These are phyloP conservation scores for Orchestia grillus DNA, from an alignment of 1,140 invertebrate genomes.

Conservation along the genomic window DNA sequence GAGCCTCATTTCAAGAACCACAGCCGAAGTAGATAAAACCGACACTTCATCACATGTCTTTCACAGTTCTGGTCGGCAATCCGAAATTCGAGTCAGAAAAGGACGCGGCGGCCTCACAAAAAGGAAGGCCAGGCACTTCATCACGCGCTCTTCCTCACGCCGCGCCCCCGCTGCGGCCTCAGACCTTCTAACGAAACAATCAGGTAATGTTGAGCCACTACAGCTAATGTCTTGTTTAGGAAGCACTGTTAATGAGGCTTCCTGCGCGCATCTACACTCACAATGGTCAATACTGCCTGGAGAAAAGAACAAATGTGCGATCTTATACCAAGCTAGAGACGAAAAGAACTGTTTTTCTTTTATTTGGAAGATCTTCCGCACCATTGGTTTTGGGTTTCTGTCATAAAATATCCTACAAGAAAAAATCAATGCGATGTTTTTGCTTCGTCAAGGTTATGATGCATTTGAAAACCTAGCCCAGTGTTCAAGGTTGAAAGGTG, in stretches of 20 bases:
- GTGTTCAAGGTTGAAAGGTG: not conserved
- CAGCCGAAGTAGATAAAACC: too few species aligned
- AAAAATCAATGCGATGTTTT: not conserved
- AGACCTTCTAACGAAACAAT: not conserved
- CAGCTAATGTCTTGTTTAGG: slow-evolving; percentile 22
- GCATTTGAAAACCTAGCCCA: not conserved
- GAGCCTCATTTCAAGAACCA: too few species aligned
- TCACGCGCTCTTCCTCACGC: not conserved
- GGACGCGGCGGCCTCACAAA: not conserved
- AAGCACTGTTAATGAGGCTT: slow-evolving; percentile 5
- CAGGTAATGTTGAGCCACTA: slow-evolving; percentile 43
- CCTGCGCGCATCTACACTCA: not conserved
- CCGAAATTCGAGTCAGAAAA: not conserved
- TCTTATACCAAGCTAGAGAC: not conserved
- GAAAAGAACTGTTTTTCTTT: not conserved
- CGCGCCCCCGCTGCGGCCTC: too few species aligned
- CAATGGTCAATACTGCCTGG: not conserved
- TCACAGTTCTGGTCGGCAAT: not conserved
- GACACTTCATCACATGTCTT: not conserved
- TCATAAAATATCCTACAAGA: not conserved
- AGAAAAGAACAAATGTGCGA: not conserved
- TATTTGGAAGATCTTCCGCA: not conserved
- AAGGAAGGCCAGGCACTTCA: not conserved
- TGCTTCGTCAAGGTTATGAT: not conserved
- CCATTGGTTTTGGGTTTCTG: not conserved